Evolutionary conservation across 2,113 vertebrate genomes (phyloP), one percentile per base, ranked within the genome.

Genomic region (Petrocephalus microphthalmus): DNA sequence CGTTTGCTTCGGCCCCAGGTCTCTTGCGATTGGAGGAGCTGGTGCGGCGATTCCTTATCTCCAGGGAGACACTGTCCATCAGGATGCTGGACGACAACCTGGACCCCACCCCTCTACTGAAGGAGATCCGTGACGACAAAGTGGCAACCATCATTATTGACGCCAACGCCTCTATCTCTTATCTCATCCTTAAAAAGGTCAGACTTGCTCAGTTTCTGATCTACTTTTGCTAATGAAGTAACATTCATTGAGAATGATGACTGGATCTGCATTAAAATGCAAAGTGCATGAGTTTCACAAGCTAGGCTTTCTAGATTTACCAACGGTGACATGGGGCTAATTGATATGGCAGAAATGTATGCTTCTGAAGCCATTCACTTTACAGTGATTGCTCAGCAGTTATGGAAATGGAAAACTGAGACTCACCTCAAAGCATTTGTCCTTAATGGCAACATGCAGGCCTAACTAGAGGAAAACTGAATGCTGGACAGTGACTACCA

Each of bases 111-210:
- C 96, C 97, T 0, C 90, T 97, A 86, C 94, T 98, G 89, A 98
- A 98, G 93, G 97, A 98, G 95, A 98, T 98, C 89, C 95, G 97
- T 0, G 97, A 98, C 0, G 97, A 98, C 92, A 98, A 97, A 90
- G 95, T 98, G 91, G 96, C 96, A 56, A 97, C 96, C 85, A 97
- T 98, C 94, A 97, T 98, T 93, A 96, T 98, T 0, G 97, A 98
- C 0, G 97, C 97, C 91, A 97, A 97, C 0, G 96, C 97, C 45
- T 96, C 97, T 83, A 93, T 96, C 89, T 97, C 97, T 64, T 96
- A 96, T 91, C 95, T 96, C 91, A 96, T 98, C 90, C 96, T 98
- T 78, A 96, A 96, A 88, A 97, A 97, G 97, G 97, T 95, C 91
- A 90, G 92, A 17, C 86, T 45, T 37, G 8, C 51, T 33, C n/a